Evolutionary conservation across 2,113 vertebrate species (phyloP).

Genomic region (Seriola rivoliana): DNA sequence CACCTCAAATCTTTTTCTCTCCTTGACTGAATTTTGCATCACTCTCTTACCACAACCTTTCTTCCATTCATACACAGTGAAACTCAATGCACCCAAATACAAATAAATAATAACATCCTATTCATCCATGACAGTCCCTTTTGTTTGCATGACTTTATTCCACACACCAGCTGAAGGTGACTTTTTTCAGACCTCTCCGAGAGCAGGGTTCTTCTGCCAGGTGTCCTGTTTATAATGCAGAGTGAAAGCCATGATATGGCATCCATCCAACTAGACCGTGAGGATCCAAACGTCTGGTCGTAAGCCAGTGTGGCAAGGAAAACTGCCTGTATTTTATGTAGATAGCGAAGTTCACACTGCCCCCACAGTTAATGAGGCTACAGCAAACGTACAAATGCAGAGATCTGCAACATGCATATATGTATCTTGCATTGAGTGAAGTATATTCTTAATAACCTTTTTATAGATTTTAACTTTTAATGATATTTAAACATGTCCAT

Average conservation of each 20-base stretch:
- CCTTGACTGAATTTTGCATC: constrained; percentile 4
- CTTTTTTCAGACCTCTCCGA: constrained; percentile 19
- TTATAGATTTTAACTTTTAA: constrained; percentile 44
- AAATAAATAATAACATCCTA: constrained; percentile 24
- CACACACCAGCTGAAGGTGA: constrained; percentile 48
- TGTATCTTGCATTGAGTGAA: not conserved
- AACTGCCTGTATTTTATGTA: constrained; percentile 2
- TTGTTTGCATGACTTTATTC: not conserved
- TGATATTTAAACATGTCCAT: constrained; percentile 53
- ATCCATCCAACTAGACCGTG: constrained; percentile 48
- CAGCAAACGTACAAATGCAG: not conserved
- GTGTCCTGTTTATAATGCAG: constrained; percentile 69
- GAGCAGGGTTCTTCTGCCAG: constrained; percentile 46
- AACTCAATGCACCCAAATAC: not conserved
- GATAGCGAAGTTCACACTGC: constrained; percentile 13
- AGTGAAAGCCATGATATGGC: constrained; percentile 48
- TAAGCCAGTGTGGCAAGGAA: constrained; percentile 16
- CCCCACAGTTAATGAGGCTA: not conserved
- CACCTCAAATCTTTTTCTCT: constrained; percentile 5
- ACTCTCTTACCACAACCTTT: not conserved
- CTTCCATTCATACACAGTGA: not conserved
- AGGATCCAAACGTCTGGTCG: constrained; percentile 55
- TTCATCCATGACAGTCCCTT: not conserved
- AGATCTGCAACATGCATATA: not conserved
- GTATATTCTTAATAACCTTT: constrained; percentile 39